Evolutionary conservation across 2,888 invertebrate genomes (phyloP).

Genomic region (Drosophila lutescens): DNA sequence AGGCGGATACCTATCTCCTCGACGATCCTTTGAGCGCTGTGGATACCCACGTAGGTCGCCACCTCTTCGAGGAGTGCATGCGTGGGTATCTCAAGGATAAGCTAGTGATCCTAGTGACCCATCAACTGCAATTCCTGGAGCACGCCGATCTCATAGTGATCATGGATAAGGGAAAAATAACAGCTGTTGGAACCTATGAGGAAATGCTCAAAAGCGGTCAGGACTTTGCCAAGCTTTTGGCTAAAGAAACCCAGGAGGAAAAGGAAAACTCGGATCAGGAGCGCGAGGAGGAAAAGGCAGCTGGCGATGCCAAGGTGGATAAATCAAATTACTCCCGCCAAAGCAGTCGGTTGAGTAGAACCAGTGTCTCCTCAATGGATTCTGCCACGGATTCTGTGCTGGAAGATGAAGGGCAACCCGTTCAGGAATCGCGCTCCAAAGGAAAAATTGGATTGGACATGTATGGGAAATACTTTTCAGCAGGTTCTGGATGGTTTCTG

Average conservation of each 20-base stretch:
- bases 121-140: conserved; percentile 90
- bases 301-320: background rate
- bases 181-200: conserved; percentile 84
- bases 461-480: conserved; percentile 88
- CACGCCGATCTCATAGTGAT: conserved; percentile 87
- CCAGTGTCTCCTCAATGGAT: conserved; percentile 84
- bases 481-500: conserved; percentile 87
- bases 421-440: conserved; percentile 86
- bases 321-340: conserved; percentile 55
- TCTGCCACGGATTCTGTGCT: conserved; percentile 81
- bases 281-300: background rate
- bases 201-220: conserved; percentile 89
- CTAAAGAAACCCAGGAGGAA: conserved; percentile 81
- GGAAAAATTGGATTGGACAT: conserved; percentile 87
- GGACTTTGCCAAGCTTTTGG: conserved; percentile 90
- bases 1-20: conserved; percentile 89
- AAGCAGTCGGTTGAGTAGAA: conserved; percentile 73
- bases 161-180: conserved; percentile 86
- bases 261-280: background rate
- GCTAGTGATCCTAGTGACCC: conserved; percentile 89
- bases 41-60: conserved; percentile 90
- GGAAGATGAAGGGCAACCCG: conserved; percentile 55
- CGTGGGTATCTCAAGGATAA: conserved; percentile 86
- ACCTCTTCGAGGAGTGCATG: conserved; percentile 90
- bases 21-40: conserved; percentile 93